Evolutionary conservation across 2,888 invertebrate genomes (phyloP), one percentile per base, ranked within the genome.

Genomic region (Ornithoptera priamus): DNA sequence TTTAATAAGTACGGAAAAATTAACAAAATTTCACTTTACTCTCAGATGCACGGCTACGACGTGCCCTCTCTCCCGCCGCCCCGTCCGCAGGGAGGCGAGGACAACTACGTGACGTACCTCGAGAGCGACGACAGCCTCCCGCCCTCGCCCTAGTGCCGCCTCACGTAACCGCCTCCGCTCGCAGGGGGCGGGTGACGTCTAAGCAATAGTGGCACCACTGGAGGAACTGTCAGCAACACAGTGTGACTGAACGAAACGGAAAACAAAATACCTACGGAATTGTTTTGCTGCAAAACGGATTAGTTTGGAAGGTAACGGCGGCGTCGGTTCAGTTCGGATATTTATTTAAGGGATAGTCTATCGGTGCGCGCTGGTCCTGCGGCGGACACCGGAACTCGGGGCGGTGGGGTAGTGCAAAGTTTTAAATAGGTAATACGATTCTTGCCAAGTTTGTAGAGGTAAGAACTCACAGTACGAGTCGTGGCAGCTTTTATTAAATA

Each of bases 1-100:
- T 7, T 10, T 39, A 30, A 30, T 30, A 30, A 30, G 4, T 30
- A 30, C 0, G 30, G 30, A 30, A 3, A 30, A 30, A 30, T 30
- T 30, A 30, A 30, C 30, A 30, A 30, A 30, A 8, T 8, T 1
- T 39, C 7, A 39, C 7, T 53, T 24, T 65, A 42, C 74, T 67
- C 77, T 90, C 93, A 97, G 97, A 97, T 98, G 97, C 97, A 97
- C 82, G 97, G 97, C 72, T 97, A 97, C 85, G 97, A 97, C 84
- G 92, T 97, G 73, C 94, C 94, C 46, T 93, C 93, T 71, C 86
- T 93, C 71, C 93, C 94, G 12, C 93, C 94, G 50, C 94, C 94
- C 68, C 94, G 94, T 74, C 94, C 94, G 42, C 97, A 97, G 88
- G 96, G 96, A 24, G 83, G 81, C 2, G 92, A 92, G 64, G 96